Conservation (phyloP, 2,888 invertebrate genomes). For the Myopa testacea region DNA sequence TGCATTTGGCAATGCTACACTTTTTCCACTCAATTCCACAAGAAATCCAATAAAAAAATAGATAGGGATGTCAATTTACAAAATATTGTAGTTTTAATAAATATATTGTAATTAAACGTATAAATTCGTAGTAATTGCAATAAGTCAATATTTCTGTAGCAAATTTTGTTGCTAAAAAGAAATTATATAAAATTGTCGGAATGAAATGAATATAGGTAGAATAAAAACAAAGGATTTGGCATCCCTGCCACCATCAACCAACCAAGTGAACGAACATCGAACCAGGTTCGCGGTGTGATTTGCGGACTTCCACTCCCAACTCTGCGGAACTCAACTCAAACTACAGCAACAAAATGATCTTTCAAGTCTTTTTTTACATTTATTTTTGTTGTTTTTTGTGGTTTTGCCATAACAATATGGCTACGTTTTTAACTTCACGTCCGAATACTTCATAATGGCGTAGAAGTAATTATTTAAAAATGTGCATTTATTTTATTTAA, state of each 20-base stretch:
- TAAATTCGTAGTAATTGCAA: background rate
- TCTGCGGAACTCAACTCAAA: background rate
- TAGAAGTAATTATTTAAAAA: background rate
- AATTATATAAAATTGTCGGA: background rate
- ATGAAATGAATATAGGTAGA: too few species aligned
- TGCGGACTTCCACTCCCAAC: conserved; percentile 11
- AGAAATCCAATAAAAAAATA: background rate
- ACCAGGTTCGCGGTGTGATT: conserved; percentile 1
- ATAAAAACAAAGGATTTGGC: too few species aligned
- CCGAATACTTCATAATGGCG: conserved; percentile 7
- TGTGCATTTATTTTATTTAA: conserved; percentile 7
- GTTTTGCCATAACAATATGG: conserved; percentile 37
- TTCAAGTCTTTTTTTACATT: conserved; percentile 21
- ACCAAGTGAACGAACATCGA: conserved; percentile 15
- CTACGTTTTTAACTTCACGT: conserved; percentile 31
- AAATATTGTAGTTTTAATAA: background rate
- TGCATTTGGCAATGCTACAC: too few species aligned
- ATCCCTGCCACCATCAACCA: background rate
- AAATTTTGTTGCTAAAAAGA: background rate
- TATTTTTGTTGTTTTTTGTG: conserved; percentile 27
- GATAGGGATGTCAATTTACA: background rate
- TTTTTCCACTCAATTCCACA: too few species aligned
- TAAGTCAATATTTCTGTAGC: too few species aligned
- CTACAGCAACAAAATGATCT: conserved; percentile 31
- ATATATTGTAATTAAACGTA: background rate